These are phyloP conservation scores for Cremastinae sp. DNA, from an alignment of 2,888 invertebrate genomes.

Conservation along the genomic window DNA sequence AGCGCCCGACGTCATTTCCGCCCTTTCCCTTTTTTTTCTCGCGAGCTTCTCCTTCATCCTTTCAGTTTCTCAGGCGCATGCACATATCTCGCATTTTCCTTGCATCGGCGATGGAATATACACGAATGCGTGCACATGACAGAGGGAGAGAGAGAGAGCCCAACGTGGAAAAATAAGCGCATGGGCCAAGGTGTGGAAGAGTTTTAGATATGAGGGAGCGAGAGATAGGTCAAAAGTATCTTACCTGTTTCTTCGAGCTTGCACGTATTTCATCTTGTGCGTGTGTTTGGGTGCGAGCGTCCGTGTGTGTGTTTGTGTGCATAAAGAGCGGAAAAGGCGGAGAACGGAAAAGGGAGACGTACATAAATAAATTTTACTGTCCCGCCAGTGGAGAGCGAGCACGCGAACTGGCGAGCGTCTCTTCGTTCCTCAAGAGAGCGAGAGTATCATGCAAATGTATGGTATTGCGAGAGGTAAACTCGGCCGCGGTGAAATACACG, in stretches of 20 bases:
- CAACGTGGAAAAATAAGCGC: slow-evolving; percentile 45
- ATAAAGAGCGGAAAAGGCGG: slow-evolving; percentile 37
- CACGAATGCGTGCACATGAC: slow-evolving; percentile 50
- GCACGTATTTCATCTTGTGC: too few relatives aligned
- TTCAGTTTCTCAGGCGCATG: slow-evolving; percentile 6
- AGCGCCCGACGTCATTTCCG: slow-evolving; percentile 6
- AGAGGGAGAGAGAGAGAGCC: slow-evolving; percentile 28
- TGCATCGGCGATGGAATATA: slow-evolving; percentile 37
- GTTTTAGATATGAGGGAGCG: slow-evolving; percentile 5
- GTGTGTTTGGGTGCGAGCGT: neutral
- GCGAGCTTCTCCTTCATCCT: slow-evolving; percentile 1
- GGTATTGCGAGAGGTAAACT: slow-evolving; percentile 53
- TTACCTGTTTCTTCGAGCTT: neutral
- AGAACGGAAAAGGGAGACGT: slow-evolving; percentile 56
- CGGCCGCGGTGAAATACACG: slow-evolving; percentile 54
- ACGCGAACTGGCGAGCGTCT: slow-evolving; percentile 38
- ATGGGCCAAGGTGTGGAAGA: slow-evolving; percentile 31
- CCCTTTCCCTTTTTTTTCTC: slow-evolving; percentile 20
- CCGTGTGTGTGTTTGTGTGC: neutral
- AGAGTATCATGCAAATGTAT: slow-evolving; percentile 59
- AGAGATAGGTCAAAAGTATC: slow-evolving; percentile 19
- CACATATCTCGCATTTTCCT: slow-evolving; percentile 18
- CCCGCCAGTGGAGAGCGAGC: slow-evolving; percentile 46
- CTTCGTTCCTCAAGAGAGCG: slow-evolving; percentile 54
- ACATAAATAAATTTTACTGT: slow-evolving; percentile 59